phyloP scores from a whole-genome alignment of 2,888 invertebrate species.

The Hydrotaea diabolus region DNA sequence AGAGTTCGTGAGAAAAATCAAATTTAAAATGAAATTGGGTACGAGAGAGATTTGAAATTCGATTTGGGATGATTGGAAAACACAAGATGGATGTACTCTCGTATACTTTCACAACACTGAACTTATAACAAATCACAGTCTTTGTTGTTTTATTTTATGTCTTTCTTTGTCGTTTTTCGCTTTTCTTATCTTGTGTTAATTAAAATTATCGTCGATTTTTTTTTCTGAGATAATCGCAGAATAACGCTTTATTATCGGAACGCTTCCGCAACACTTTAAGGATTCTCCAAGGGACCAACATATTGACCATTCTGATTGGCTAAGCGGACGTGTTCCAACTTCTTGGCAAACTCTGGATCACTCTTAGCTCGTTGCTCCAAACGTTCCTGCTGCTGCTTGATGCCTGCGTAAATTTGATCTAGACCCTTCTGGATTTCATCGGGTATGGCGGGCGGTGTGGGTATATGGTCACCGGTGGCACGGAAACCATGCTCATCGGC shows the following conservation, averaged over 20 bases:
- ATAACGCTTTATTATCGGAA: constrained; percentile 35
- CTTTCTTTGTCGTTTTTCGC: constrained; percentile 15
- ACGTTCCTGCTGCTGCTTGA: constrained; percentile 83
- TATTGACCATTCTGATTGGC: constrained; percentile 86
- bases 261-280: constrained; percentile 39
- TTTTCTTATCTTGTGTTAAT: constrained; percentile 39
- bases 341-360: constrained; percentile 80
- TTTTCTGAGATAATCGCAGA: no score
- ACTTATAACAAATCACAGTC: constrained; percentile 74
- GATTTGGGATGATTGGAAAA: constrained; percentile 19
- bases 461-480: constrained; percentile 90
- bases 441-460: constrained; percentile 91
- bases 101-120: constrained; percentile 61
- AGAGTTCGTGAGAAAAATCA: background rate
- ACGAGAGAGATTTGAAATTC: constrained; percentile 19
- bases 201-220: constrained; percentile 16
- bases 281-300: constrained; percentile 79
- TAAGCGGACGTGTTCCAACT: constrained; percentile 78
- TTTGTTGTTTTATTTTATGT: constrained; percentile 67
- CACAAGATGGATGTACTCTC: constrained; percentile 19
- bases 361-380: constrained; percentile 81
- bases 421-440: constrained; percentile 93
- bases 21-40: background rate
- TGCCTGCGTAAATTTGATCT: constrained; percentile 92
- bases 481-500: constrained; percentile 92